Evolutionary conservation across 1,140 invertebrate genomes (phyloP).

Genomic region (Triops cancriformis): DNA sequence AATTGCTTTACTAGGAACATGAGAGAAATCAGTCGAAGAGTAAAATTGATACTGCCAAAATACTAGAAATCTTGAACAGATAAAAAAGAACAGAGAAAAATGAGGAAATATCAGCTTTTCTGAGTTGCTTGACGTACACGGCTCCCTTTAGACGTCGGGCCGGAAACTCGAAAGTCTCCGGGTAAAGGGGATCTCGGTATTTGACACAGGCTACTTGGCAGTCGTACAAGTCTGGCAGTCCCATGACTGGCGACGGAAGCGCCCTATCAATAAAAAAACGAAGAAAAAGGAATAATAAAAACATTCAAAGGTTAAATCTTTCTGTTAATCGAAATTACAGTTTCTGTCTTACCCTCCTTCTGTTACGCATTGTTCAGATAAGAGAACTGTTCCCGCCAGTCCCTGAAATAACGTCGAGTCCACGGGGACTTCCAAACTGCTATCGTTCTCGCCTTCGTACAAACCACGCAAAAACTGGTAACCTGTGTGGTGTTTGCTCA

Average conservation of each 20-base stretch:
- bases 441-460: conserved; percentile 50
- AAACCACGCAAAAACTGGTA: conserved; percentile 60
- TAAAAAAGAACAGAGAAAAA: too few relatives aligned
- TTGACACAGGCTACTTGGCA: conserved; percentile 52
- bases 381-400: conserved; percentile 60
- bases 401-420: conserved; percentile 53
- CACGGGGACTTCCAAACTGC: conserved; percentile 41
- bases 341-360: conserved; percentile 55
- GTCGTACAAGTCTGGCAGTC: conserved; percentile 48
- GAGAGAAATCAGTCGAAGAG: too few relatives aligned
- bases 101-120: too few relatives aligned
- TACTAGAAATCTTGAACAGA: too few relatives aligned
- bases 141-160: conserved; percentile 57
- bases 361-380: conserved; percentile 56
- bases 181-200: conserved; percentile 72
- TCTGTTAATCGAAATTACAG: too few relatives aligned
- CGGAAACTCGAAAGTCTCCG: conserved; percentile 64
- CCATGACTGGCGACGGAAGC: conserved; percentile 59
- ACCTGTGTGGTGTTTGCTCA: conserved; percentile 55
- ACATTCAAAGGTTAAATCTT: neutral
- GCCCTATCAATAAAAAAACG: conserved; percentile 39
- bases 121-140: conserved; percentile 44
- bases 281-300: conserved; percentile 12
- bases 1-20: too few relatives aligned
- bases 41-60: too few relatives aligned